These are phyloP conservation scores for Rachycentron canadum DNA, from an alignment of 2,797 vertebrate species.

Conservation along the genomic window DNA sequence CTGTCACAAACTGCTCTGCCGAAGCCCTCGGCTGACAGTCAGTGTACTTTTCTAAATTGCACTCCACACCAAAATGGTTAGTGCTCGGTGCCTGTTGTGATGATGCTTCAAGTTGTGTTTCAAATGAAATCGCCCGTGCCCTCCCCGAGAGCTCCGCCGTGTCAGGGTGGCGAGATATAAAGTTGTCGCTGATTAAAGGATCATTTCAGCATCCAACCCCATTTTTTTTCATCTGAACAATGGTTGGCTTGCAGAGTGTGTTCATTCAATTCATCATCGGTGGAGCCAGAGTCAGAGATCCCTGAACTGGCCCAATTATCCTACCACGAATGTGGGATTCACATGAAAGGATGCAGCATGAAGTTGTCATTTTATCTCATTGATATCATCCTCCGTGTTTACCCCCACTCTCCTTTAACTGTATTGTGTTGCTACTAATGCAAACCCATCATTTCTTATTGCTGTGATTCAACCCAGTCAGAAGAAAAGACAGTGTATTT, in stretches of 20 bases:
- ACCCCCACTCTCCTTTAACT: not conserved
- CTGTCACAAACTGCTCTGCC: constrained; percentile 47
- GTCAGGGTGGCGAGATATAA: constrained; percentile 4
- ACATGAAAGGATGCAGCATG: not conserved
- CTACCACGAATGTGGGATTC: not conserved
- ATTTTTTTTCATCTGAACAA: not conserved
- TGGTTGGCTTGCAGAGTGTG: too few species aligned
- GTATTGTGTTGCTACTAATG: not conserved
- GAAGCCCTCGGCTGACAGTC: constrained; percentile 44
- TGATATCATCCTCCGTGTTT: not conserved
- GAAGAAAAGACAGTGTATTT: not conserved
- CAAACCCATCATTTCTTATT: not conserved
- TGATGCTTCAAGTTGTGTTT: constrained; percentile 32
- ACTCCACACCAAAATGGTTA: constrained; percentile 28
- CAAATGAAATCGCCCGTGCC: constrained; percentile 11
- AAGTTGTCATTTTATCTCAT: not conserved
- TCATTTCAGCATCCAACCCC: not conserved
- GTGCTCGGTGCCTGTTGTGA: constrained; percentile 12
- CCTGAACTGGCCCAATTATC: not conserved
- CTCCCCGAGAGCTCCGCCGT: not conserved
- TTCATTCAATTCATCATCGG: not conserved
- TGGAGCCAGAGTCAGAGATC: too few species aligned
- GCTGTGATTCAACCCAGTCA: not conserved
- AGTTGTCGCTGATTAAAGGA: constrained; percentile 11
- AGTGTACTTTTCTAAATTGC: constrained; percentile 38